These are phyloP conservation scores for Tribolium castaneum DNA, from an alignment of 1,140 invertebrate species.

Conservation along the genomic window DNA sequence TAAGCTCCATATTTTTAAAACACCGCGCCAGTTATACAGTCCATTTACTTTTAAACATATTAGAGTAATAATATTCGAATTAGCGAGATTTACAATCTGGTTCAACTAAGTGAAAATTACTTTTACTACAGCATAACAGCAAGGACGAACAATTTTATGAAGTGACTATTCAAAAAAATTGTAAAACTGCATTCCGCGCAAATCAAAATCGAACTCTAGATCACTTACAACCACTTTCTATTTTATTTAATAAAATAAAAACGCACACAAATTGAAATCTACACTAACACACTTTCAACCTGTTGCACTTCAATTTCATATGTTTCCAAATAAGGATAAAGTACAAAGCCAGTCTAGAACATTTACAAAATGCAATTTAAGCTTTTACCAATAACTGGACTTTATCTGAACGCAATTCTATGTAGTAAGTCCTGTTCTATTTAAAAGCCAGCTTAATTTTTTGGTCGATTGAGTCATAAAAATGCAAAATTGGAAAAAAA, in stretches of 20 bases:
- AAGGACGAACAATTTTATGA: background rate
- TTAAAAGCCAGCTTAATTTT: too few species aligned
- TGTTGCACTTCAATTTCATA: background rate
- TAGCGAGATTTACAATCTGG: constrained; percentile 1
- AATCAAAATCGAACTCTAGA: background rate
- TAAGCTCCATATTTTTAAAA: background rate
- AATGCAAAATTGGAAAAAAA: too few species aligned
- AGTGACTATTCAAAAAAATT: background rate
- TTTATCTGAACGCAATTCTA: background rate
- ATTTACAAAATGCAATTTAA: background rate
- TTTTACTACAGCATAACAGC: background rate
- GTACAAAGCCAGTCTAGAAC: background rate
- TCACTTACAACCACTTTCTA: background rate
- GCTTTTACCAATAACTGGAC: background rate
- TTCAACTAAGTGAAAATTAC: constrained; percentile 14
- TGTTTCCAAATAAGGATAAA: background rate
- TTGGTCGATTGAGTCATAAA: too few species aligned
- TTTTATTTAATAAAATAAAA: background rate
- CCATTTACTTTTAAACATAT: constrained; percentile 5
- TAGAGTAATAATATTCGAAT: background rate
- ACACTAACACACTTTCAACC: background rate
- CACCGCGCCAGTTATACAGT: background rate
- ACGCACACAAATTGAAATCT: background rate
- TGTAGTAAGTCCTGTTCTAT: too few species aligned
- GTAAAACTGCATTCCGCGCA: background rate